phyloP scores from a whole-genome alignment of 2,888 invertebrate genomes.

The Lumbricus terrestris region DNA sequence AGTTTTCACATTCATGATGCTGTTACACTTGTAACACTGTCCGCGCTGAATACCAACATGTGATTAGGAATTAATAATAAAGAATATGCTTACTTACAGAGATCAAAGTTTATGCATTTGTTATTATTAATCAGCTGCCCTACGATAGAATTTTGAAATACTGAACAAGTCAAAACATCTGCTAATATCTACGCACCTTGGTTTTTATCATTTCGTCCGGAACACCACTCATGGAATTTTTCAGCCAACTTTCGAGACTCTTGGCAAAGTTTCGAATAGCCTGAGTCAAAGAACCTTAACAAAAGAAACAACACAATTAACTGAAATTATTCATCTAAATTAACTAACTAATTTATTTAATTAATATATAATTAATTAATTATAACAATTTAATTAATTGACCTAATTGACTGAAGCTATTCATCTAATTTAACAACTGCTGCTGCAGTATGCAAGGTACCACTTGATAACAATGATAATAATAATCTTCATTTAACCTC shows the following conservation, averaged over 20 bases:
- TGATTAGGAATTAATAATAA: too few species aligned
- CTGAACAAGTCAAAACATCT: not conserved
- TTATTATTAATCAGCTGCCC: not conserved
- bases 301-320: not conserved
- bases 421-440: not conserved
- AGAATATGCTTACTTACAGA: not conserved
- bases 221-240: constrained; percentile 78
- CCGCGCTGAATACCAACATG: too few species aligned
- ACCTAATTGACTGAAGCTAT: not conserved
- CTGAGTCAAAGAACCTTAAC: constrained; percentile 80
- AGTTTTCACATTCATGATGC: too few species aligned
- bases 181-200: constrained; percentile 66
- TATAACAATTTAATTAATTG: too few species aligned
- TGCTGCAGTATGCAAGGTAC: too few species aligned
- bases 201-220: constrained; percentile 78
- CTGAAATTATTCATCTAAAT: not conserved
- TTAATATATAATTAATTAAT: too few species aligned
- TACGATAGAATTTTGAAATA: too few species aligned
- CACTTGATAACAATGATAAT: too few species aligned
- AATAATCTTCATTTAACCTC: too few species aligned
- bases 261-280: constrained; percentile 89
- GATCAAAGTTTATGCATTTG: not conserved
- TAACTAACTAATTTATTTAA: too few species aligned
- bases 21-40: too few species aligned
- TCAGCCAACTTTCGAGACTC: constrained; percentile 81